phyloP scores from a whole-genome alignment of 2,888 invertebrate species.

The Bombyx huttoni region DNA sequence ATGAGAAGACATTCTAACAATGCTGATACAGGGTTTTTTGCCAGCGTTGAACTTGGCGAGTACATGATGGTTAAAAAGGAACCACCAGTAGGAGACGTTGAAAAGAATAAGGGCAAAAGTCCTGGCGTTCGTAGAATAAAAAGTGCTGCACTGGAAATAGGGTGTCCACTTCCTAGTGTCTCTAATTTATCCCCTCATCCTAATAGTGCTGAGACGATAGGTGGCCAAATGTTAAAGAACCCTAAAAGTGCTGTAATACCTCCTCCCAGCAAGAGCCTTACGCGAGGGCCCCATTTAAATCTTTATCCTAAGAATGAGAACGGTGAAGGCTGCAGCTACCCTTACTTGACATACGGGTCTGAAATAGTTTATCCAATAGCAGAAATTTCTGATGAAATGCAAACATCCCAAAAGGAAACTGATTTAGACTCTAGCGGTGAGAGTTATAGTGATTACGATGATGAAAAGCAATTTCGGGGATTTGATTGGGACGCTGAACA shows the following conservation, averaged over 20 bases:
- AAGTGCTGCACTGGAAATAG: constrained; percentile 79
- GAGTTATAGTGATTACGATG: constrained; percentile 76
- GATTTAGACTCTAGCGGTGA: constrained; percentile 73
- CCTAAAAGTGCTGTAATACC: constrained; percentile 76
- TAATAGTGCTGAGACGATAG: constrained; percentile 85
- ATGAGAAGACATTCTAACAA: constrained; percentile 75
- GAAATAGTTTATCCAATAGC: constrained; percentile 88
- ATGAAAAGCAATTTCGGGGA: constrained; percentile 68
- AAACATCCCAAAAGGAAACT: constrained; percentile 76
- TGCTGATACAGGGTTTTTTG: constrained; percentile 73
- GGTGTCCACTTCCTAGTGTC: constrained; percentile 77
- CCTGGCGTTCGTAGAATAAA: constrained; percentile 78
- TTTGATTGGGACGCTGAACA: constrained; percentile 67
- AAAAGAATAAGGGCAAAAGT: constrained; percentile 69
- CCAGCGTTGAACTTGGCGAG: constrained; percentile 65
- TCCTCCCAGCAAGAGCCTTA: constrained; percentile 79
- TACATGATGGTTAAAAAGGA: constrained; percentile 68
- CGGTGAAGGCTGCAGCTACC: constrained; percentile 83
- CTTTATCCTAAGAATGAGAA: constrained; percentile 76
- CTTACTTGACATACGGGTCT: constrained; percentile 77
- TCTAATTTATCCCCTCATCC: constrained; percentile 85
- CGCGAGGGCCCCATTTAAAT: constrained; percentile 79
- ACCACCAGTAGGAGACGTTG: constrained; percentile 55
- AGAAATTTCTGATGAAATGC: constrained; percentile 86
- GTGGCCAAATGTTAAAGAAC: constrained; percentile 77